These are phyloP conservation scores for Carcharodon carcharias DNA, from an alignment of 2,797 vertebrate species.

Conservation along the genomic window DNA sequence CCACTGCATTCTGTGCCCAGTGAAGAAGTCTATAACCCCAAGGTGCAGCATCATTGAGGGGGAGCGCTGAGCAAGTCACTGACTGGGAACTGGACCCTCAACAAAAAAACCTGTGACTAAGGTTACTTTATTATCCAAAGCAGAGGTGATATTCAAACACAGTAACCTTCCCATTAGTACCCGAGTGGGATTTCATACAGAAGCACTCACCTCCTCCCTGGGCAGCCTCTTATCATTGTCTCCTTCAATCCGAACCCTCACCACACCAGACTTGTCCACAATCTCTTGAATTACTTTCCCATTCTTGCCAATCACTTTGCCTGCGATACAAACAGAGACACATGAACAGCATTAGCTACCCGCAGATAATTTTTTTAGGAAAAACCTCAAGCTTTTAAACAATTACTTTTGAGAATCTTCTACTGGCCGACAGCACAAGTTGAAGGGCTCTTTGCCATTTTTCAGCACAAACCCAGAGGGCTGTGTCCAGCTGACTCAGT, in stretches of 20 bases:
- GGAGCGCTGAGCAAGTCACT: background rate
- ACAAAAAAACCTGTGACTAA: background rate
- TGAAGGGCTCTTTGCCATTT: background rate
- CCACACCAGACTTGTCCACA: conserved; percentile 87
- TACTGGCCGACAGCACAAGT: background rate
- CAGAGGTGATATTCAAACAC: background rate
- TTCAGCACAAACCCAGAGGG: background rate
- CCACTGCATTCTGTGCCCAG: background rate
- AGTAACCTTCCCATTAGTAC: background rate
- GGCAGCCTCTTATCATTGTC: conserved; percentile 87
- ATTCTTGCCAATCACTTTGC: conserved; percentile 87
- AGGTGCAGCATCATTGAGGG: background rate
- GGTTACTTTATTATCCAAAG: background rate
- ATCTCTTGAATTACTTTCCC: conserved; percentile 92
- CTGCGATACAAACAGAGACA: conserved; percentile 48
- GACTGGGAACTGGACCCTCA: background rate
- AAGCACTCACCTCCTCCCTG: conserved; percentile 73
- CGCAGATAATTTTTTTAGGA: background rate
- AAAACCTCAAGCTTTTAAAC: background rate
- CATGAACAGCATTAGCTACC: background rate
- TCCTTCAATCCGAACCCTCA: conserved; percentile 83
- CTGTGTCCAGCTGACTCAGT: background rate
- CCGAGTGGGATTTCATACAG: conserved; percentile 32
- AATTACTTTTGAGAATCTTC: background rate
- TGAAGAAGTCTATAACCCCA: background rate